Evolutionary conservation across 2,113 vertebrate genomes (phyloP).

Genomic region (Orientallactaga bullata): DNA sequence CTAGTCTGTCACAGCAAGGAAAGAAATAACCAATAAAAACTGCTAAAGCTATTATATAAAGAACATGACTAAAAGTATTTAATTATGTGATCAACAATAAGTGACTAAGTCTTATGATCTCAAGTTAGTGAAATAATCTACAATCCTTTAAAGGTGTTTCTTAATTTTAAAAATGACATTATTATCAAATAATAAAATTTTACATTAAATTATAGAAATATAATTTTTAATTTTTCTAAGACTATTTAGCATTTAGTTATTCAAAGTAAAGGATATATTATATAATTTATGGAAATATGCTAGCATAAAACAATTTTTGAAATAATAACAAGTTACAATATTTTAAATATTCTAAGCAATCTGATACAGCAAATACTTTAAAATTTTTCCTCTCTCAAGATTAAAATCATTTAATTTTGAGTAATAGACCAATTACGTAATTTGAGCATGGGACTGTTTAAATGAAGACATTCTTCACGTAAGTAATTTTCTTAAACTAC

Average conservation of each 20-base stretch:
- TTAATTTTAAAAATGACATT: not conserved
- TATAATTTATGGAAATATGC: not conserved
- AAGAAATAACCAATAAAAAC: not conserved
- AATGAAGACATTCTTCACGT: not conserved
- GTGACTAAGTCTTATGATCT: not conserved
- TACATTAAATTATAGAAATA: slow-evolving; percentile 11
- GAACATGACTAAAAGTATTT: not conserved
- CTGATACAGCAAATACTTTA: not conserved
- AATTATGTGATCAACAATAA: not conserved
- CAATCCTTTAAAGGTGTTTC: not conserved
- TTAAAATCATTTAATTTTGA: not conserved
- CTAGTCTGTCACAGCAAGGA: not conserved
- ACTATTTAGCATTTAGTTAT: not conserved
- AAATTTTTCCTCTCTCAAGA: not conserved
- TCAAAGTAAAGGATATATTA: not conserved
- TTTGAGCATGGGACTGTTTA: not conserved
- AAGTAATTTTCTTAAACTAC: slow-evolving; percentile 59
- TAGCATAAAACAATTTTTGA: slow-evolving; percentile 33
- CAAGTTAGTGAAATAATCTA: not conserved
- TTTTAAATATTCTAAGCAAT: not conserved
- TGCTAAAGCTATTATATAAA: not conserved
- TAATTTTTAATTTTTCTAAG: not conserved
- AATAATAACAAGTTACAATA: slow-evolving; percentile 19
- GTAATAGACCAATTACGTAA: slow-evolving; percentile 1
- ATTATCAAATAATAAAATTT: not conserved